Conservation (phyloP, 2,888 invertebrate genomes). For the Rotaria magnacalcarata region DNA sequence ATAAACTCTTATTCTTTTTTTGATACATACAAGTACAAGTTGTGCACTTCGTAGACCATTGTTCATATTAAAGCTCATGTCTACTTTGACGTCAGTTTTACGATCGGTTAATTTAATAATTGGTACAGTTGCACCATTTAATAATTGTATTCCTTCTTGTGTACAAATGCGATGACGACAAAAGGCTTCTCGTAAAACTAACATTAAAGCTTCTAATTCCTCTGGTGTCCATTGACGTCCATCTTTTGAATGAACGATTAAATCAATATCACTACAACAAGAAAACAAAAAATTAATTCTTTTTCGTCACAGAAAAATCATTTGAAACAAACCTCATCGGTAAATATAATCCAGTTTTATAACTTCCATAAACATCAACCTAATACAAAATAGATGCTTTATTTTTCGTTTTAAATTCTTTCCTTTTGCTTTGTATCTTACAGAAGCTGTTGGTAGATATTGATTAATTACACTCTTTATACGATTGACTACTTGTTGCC, state of each 20-base stretch:
- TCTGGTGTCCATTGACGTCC: conserved; percentile 29
- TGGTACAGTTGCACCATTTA: conserved; percentile 62
- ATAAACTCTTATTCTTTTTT: background rate
- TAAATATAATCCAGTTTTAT: conserved; percentile 90
- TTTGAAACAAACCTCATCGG: conserved; percentile 73
- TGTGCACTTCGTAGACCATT: conserved; percentile 94
- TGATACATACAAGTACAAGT: conserved; percentile 66
- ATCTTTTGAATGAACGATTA: conserved; percentile 63
- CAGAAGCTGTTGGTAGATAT: conserved; percentile 81
- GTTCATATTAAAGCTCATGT: conserved; percentile 98
- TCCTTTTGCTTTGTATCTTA: background rate
- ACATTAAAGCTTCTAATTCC: conserved; percentile 33
- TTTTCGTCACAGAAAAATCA: background rate
- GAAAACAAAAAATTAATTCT: conserved; percentile 68
- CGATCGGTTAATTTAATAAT: conserved; percentile 92
- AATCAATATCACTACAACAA: conserved; percentile 67
- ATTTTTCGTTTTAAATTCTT: background rate
- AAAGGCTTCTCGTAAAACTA: conserved; percentile 40
- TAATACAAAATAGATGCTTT: conserved; percentile 52
- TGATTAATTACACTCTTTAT: conserved; percentile 79
- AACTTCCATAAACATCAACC: conserved; percentile 95
- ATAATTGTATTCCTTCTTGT: conserved; percentile 59
- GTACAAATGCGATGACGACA: conserved; percentile 66
- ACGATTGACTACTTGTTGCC: conserved; percentile 79
- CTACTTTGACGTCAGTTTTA: conserved; percentile 78